Evolutionary conservation across 2,113 vertebrate genomes (phyloP).

Genomic region (Heteronetta atricapilla): DNA sequence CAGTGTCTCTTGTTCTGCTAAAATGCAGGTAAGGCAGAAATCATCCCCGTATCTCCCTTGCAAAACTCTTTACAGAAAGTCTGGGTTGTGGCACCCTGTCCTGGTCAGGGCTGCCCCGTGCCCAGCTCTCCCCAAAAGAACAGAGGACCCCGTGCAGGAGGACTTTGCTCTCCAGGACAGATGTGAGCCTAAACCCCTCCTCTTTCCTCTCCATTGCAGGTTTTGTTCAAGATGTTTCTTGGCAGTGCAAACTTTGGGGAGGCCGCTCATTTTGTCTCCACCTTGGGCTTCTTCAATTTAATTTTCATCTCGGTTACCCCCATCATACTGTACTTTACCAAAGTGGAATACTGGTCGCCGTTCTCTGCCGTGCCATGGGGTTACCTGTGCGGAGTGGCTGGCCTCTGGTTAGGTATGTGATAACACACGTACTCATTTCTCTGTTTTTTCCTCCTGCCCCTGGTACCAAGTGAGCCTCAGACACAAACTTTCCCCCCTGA

Average conservation of each 20-base stretch:
- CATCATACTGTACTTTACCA: conserved; percentile 93
- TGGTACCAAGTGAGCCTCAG: not conserved
- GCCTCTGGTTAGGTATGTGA: conserved; percentile 92
- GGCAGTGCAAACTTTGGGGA: conserved; percentile 96
- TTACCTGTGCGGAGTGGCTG: conserved; percentile 94
- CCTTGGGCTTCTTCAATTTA: conserved; percentile 96
- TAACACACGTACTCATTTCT: not conserved
- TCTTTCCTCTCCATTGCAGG: conserved; percentile 74
- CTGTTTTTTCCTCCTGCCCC: not conserved
- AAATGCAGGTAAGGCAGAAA: not conserved
- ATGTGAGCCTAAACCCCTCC: not conserved
- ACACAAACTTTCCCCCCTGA: not conserved
- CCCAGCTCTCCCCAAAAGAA: not conserved
- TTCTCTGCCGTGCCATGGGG: conserved; percentile 95
- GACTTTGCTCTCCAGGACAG: not conserved
- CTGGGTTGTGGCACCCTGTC: not conserved
- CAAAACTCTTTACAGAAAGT: not conserved
- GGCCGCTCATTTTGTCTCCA: conserved; percentile 94
- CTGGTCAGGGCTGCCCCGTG: not conserved
- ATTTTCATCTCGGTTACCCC: conserved; percentile 96
- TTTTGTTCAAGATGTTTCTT: conserved; percentile 98
- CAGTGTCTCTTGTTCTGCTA: not conserved
- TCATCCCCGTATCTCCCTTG: not conserved
- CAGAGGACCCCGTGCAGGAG: not conserved
- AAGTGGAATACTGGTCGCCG: conserved; percentile 95